Percentiles rank a stretch among this genome's conserved stretches.
Evolutionary conservation across 2,888 invertebrate species (phyloP).

Genomic region (Drosophila peninsularis): DNA sequence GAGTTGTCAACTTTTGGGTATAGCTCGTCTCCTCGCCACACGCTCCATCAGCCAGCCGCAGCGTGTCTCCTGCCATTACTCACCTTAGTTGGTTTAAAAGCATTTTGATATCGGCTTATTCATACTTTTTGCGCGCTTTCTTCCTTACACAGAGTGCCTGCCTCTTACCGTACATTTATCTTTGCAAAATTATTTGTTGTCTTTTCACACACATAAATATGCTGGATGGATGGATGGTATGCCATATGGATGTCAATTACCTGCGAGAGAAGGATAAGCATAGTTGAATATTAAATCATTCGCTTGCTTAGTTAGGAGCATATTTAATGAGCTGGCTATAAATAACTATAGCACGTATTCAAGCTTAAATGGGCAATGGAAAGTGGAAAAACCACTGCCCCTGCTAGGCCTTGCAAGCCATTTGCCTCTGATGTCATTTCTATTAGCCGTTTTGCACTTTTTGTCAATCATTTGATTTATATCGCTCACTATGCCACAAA

Average conservation of each 20-base stretch:
- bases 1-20: constrained; percentile 1
- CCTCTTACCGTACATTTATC: constrained; percentile 65
- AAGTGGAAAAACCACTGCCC: neutral
- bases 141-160: constrained; percentile 48
- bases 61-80: constrained; percentile 16
- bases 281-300: neutral
- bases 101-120: constrained; percentile 42
- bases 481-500: constrained; percentile 41
- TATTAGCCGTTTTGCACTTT: constrained; percentile 67
- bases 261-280: constrained; percentile 11
- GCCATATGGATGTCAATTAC: constrained; percentile 27
- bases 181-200: constrained; percentile 50
- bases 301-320: neutral
- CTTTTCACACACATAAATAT: constrained; percentile 24
- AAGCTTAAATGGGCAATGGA: constrained; percentile 6
- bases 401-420: neutral
- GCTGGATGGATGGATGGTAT: constrained; percentile 12
- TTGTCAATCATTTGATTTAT: constrained; percentile 72
- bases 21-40: constrained; percentile 2
- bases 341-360: neutral
- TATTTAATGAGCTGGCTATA: neutral
- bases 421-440: constrained; percentile 47
- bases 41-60: constrained; percentile 14
- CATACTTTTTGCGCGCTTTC: constrained; percentile 56
- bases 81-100: constrained; percentile 30